Evolutionary conservation across 2,113 vertebrate species (phyloP).

Genomic region (Prochilodus magdalenae): DNA sequence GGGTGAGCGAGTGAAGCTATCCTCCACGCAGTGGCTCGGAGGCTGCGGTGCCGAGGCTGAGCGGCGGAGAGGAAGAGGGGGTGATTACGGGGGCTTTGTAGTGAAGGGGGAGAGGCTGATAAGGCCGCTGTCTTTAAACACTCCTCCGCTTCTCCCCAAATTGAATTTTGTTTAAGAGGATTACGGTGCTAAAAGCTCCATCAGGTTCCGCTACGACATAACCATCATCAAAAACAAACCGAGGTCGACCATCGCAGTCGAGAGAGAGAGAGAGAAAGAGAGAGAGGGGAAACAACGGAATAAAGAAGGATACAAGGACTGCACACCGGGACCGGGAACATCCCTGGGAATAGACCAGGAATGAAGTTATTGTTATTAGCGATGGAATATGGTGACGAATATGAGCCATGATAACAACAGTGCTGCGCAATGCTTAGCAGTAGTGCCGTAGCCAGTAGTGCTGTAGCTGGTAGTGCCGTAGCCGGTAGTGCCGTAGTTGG

Average conservation of each 20-base stretch:
- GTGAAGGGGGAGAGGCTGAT: constrained; percentile 2
- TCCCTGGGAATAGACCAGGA: too few relatives aligned
- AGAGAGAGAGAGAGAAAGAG: neutral
- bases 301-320: neutral
- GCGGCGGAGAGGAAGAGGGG: constrained; percentile 22
- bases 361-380: too few relatives aligned
- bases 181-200: constrained; percentile 38
- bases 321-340: too few relatives aligned
- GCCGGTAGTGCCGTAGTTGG: too few relatives aligned
- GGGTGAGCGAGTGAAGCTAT: constrained; percentile 23
- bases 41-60: neutral
- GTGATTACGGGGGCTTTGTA: constrained; percentile 34
- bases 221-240: constrained; percentile 47
- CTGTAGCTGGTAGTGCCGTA: too few relatives aligned
- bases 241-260: neutral
- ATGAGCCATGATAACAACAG: too few relatives aligned
- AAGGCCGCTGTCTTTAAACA: constrained; percentile 37
- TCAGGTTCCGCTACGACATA: constrained; percentile 31
- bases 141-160: constrained; percentile 39
- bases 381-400: too few relatives aligned
- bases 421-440: too few relatives aligned
- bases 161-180: constrained; percentile 54
- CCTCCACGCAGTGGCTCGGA: too few relatives aligned
- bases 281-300: neutral
- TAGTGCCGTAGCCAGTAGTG: too few relatives aligned